These are phyloP conservation scores for Drosophila emarginata DNA, from an alignment of 2,888 invertebrate genomes.

Conservation along the genomic window DNA sequence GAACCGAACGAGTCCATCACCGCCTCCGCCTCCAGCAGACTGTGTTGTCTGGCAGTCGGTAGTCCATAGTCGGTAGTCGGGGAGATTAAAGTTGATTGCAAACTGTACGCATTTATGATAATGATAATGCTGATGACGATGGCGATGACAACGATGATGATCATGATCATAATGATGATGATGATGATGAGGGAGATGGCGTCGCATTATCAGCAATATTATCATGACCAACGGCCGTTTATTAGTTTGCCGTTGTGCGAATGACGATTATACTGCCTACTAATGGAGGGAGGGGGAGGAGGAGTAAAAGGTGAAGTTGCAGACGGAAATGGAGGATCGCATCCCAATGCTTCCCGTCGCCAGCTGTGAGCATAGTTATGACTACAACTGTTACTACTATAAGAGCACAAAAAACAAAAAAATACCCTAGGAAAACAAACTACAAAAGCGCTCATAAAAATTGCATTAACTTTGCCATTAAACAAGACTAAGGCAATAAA, in stretches of 20 bases:
- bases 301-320: constrained; percentile 1
- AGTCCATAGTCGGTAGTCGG: neutral
- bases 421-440: neutral
- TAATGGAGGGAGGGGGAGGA: too few species aligned
- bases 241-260: constrained; percentile 72
- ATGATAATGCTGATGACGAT: constrained; percentile 34
- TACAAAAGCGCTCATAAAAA: neutral
- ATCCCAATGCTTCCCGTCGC: constrained; percentile 6
- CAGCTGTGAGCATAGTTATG: constrained; percentile 1
- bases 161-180: constrained; percentile 35
- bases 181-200: constrained; percentile 28
- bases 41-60: neutral
- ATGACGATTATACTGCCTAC: constrained; percentile 27
- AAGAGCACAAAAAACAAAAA: neutral
- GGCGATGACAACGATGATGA: constrained; percentile 44
- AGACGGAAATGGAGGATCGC: constrained; percentile 10
- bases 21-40: constrained; percentile 1
- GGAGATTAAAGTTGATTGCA: constrained; percentile 70
- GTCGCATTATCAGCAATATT: constrained; percentile 47
- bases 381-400: neutral
- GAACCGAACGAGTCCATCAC: constrained; percentile 1
- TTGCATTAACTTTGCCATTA: too few species aligned
- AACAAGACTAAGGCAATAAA: too few species aligned
- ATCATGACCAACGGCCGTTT: constrained; percentile 59
- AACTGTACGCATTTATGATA: constrained; percentile 70